Conservation (phyloP, 2,888 invertebrate species). For the Clanis bilineata region DNA sequence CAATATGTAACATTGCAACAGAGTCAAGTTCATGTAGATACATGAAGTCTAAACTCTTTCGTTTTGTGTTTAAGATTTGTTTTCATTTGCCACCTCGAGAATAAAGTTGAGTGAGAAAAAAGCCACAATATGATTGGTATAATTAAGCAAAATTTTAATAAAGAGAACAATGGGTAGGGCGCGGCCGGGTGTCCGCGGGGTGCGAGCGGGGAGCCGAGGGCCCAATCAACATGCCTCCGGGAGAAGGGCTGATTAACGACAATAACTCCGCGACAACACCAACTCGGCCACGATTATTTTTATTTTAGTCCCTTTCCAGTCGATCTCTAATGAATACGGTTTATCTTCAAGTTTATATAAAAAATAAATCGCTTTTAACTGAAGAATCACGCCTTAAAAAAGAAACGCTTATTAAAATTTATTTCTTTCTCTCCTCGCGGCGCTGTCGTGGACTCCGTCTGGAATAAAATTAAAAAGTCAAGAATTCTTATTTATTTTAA, state of each 20-base stretch:
- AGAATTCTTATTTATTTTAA: constrained; percentile 83
- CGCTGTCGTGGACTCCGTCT: constrained; percentile 78
- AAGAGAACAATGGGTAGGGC: constrained; percentile 57
- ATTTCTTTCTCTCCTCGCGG: constrained; percentile 80
- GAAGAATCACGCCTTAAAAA: constrained; percentile 83
- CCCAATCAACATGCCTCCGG: constrained; percentile 69
- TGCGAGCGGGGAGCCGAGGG: constrained; percentile 32
- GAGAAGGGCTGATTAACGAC: constrained; percentile 73
- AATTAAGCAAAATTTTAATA: constrained; percentile 65
- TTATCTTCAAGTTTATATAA: constrained; percentile 81
- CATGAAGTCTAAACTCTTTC: not conserved
- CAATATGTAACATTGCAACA: not conserved
- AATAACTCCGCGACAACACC: constrained; percentile 78
- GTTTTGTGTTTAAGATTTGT: not conserved
- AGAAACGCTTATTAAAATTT: constrained; percentile 82
- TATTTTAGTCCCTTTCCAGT: constrained; percentile 78
- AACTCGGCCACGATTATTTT: constrained; percentile 75
- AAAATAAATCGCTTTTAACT: constrained; percentile 82
- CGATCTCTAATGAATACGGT: constrained; percentile 82
- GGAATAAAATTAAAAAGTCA: constrained; percentile 82
- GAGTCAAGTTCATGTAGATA: not conserved
- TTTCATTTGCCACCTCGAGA: not conserved
- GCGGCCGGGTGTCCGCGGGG: constrained; percentile 29
- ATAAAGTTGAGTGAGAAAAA: not conserved
- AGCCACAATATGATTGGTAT: constrained; percentile 43